Evolutionary conservation across 2,888 invertebrate genomes (phyloP), one percentile per base, ranked within the genome.

Genomic region (Coleophora flavipennella): DNA sequence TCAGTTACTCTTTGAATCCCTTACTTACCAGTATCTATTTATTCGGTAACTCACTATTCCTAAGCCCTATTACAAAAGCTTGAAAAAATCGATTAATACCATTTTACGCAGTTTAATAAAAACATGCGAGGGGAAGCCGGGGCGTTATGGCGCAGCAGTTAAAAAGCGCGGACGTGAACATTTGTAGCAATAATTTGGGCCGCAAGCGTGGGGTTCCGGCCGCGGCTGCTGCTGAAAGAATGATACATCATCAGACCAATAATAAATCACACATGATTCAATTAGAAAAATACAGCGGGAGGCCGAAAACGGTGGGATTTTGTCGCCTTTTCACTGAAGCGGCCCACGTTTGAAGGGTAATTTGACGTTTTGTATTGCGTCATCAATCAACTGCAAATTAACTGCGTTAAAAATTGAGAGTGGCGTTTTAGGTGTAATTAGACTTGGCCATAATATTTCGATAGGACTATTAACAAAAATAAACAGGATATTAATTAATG

Each of bases 221-320:
- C 77, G 51, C 81, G 79, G 79, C 73, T 83, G 83, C 64, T 67
- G 73, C 66, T 83, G 83, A 83, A 80, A 83, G 81, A 81, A 83
- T 83, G 81, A 84, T 83, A 76, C 84, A 84, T 84, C 84, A 84
- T 83, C 84, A 81, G 60, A 74, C 79, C 81, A 78, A 80, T 80
- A 78, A 83, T 84, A 84, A 84, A 84, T 84, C 83, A 84, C 80
- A 77, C 63, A 75, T 77, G 81, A 80, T 83, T 84, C 83, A 84
- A 84, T 84, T 84, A 83, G 83, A 83, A 81, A 77, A 80, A 80
- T 73, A 76, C 73, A 57, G 61, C 65, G 66, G 66, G 64, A 60
- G 59, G 55, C 56, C 62, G 56, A 60, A 66, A 72, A 63, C 71
- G 69, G 60, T 64, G 70, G 63, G 62, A 69, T 68, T 73, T 68